Percentiles rank a stretch among this genome's conserved stretches.
These are phyloP conservation scores for Halocaridina rubra DNA, from an alignment of 2,888 invertebrate species.

Conservation along the genomic window DNA sequence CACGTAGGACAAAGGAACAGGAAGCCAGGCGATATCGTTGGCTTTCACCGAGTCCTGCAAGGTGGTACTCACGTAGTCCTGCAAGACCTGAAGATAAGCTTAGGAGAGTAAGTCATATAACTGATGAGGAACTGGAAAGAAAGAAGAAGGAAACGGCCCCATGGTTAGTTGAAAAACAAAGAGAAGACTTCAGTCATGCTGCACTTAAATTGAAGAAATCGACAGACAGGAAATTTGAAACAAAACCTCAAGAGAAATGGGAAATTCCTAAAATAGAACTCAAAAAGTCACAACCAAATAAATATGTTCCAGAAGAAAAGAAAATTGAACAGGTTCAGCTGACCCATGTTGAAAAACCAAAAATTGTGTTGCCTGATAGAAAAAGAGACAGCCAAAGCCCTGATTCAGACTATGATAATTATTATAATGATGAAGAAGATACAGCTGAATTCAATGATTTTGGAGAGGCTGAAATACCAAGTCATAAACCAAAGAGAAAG, in stretches of 20 bases:
- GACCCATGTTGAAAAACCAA: slow-evolving; percentile 12
- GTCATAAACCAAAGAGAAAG: slow-evolving; percentile 5
- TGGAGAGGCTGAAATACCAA: slow-evolving; percentile 23
- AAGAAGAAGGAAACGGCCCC: slow-evolving; percentile 38
- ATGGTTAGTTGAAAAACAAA: slow-evolving; percentile 35
- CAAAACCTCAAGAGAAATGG: slow-evolving; percentile 22
- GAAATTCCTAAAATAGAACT: slow-evolving; percentile 48
- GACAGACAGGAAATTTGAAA: neutral
- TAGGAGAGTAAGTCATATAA: neutral
- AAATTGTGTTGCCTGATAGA: neutral
- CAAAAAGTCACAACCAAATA: slow-evolving; percentile 41
- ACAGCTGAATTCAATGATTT: slow-evolving; percentile 24
- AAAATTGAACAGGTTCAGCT: slow-evolving; percentile 33
- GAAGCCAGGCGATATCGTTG: slow-evolving; percentile 40
- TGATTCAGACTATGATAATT: slow-evolving; percentile 27
- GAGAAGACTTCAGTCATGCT: slow-evolving; percentile 36
- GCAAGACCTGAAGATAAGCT: slow-evolving; percentile 27
- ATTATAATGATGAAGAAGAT: slow-evolving; percentile 12
- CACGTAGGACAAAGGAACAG: slow-evolving; percentile 20
- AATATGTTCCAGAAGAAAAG: slow-evolving; percentile 9
- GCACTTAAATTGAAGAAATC: slow-evolving; percentile 34
- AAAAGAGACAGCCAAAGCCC: neutral
- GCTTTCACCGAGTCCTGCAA: slow-evolving; percentile 53
- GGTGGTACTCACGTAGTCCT: slow-evolving; percentile 48
- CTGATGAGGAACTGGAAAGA: slow-evolving; percentile 37